Evolutionary conservation across 2,888 invertebrate species (phyloP).

Genomic region (Ectemnius continuus): DNA sequence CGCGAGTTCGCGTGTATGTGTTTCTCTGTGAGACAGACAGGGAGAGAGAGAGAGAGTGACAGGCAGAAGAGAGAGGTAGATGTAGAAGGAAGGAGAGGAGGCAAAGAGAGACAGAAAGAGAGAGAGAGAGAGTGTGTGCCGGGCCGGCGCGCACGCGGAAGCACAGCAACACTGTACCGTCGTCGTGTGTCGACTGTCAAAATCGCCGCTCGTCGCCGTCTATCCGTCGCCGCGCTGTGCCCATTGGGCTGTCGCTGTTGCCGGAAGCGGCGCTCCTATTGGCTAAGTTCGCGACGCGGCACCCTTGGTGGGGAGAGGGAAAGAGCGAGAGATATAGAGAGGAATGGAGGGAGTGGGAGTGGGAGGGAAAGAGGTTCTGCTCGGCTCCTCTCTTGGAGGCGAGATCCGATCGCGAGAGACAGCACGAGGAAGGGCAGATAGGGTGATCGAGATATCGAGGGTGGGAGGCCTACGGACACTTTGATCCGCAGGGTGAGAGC

Average conservation of each 20-base stretch:
- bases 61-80: background rate
- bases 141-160: slow-evolving; percentile 18
- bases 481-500: no score
- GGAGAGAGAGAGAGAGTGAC: background rate
- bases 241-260: slow-evolving; percentile 60
- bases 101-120: slow-evolving; percentile 1
- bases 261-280: slow-evolving; percentile 61
- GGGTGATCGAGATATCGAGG: slow-evolving; percentile 36
- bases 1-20: background rate
- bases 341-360: background rate
- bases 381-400: slow-evolving; percentile 50
- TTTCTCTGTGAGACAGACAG: no score
- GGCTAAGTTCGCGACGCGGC: slow-evolving; percentile 40
- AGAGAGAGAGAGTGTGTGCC: background rate
- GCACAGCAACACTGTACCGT: slow-evolving; percentile 50
- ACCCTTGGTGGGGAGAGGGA: slow-evolving; percentile 28
- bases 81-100: background rate
- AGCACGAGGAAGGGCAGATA: slow-evolving; percentile 76
- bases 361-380: slow-evolving; percentile 34
- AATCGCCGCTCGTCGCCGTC: slow-evolving; percentile 61
- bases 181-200: slow-evolving; percentile 69
- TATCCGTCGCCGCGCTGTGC: slow-evolving; percentile 51
- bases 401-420: slow-evolving; percentile 66
- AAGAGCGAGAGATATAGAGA: slow-evolving; percentile 21
- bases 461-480: slow-evolving; percentile 42